Conservation (phyloP, 2,888 invertebrate species). For the Hirtodrosophila alboralis region DNA sequence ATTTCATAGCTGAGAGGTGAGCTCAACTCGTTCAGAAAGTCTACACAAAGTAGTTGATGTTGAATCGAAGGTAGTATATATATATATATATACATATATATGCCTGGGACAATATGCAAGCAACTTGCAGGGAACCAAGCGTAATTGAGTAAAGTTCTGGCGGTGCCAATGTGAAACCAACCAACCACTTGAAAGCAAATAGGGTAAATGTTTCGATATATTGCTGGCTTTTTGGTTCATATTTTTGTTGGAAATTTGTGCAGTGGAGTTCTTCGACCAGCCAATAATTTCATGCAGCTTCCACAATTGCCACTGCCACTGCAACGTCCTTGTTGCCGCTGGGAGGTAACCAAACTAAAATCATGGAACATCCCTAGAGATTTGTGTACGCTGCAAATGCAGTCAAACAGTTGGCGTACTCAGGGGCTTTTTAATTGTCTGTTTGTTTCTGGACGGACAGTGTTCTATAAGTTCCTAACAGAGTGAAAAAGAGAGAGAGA, state of each 20-base stretch:
- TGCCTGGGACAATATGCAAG: slow-evolving; percentile 35
- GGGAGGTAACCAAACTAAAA: slow-evolving; percentile 62
- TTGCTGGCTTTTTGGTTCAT: slow-evolving; percentile 47
- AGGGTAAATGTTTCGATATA: slow-evolving; percentile 73
- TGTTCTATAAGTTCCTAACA: slow-evolving; percentile 8
- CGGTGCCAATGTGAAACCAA: slow-evolving; percentile 69
- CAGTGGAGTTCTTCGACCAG: slow-evolving; percentile 18
- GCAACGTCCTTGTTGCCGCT: slow-evolving; percentile 24
- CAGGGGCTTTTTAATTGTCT: slow-evolving; percentile 76
- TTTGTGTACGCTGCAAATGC: slow-evolving; percentile 56
- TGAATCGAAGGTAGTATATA: slow-evolving; percentile 56
- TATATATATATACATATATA: too few species aligned
- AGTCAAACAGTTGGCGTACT: slow-evolving; percentile 69
- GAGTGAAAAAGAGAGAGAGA: slow-evolving; percentile 1
- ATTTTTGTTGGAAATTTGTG: slow-evolving; percentile 15
- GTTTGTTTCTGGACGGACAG: slow-evolving; percentile 26
- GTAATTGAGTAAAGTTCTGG: slow-evolving; percentile 76
- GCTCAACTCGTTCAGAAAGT: slow-evolving; percentile 78
- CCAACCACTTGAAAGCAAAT: slow-evolving; percentile 64
- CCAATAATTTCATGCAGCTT: slow-evolving; percentile 61
- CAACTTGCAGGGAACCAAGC: slow-evolving; percentile 39
- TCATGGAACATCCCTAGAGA: slow-evolving; percentile 68
- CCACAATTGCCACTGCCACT: neutral
- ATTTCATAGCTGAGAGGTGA: slow-evolving; percentile 80
- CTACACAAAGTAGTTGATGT: slow-evolving; percentile 79